Conservation (phyloP, 2,888 invertebrate species). For the Isoperla grammatica region DNA sequence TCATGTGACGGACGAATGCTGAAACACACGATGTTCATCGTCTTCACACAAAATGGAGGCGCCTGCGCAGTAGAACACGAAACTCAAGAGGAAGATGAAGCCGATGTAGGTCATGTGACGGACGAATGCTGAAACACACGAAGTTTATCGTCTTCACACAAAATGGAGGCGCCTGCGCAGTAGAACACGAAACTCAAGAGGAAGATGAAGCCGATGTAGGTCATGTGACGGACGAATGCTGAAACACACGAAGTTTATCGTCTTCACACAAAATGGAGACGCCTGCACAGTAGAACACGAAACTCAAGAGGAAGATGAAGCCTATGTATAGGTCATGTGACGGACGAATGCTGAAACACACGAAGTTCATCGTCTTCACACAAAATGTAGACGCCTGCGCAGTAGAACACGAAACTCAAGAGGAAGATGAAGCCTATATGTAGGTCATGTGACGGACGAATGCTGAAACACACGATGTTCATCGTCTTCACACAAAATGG, state of each 20-base stretch:
- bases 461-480: too few relatives aligned
- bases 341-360: conserved; percentile 49
- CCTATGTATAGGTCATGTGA: conserved; percentile 54
- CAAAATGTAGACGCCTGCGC: conserved; percentile 51
- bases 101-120: conserved; percentile 54
- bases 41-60: conserved; percentile 52
- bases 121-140: conserved; percentile 52
- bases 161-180: conserved; percentile 51
- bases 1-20: conserved; percentile 54
- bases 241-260: too few relatives aligned
- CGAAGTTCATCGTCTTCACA: too few relatives aligned
- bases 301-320: conserved; percentile 51
- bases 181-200: conserved; percentile 53
- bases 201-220: conserved; percentile 53
- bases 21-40: conserved; percentile 35
- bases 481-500: conserved; percentile 52
- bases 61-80: conserved; percentile 54
- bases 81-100: conserved; percentile 52
- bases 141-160: too few relatives aligned
- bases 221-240: conserved; percentile 54
- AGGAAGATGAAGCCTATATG: conserved; percentile 52
- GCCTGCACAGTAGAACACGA: conserved; percentile 54
- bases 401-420: conserved; percentile 53
- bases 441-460: conserved; percentile 54
- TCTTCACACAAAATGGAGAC: conserved; percentile 49